A percentile compares a stretch with the other conserved stretches of the same genome.
These are phyloP conservation scores for Neostethus bicornis DNA, from an alignment of 2,797 vertebrate genomes.

Conservation along the genomic window DNA sequence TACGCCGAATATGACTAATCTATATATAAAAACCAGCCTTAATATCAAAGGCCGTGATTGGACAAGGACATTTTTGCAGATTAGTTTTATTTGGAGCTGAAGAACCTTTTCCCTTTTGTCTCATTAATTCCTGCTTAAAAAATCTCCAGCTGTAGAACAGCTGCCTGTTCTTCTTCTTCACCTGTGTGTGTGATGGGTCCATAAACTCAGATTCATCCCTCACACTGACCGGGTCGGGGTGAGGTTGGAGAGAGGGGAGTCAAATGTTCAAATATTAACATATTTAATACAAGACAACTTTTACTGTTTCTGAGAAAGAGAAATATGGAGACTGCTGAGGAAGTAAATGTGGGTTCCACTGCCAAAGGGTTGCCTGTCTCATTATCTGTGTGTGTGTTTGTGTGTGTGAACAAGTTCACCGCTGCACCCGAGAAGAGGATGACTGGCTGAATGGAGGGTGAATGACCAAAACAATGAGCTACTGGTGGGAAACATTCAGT, in stretches of 20 bases:
- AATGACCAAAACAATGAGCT: constrained; percentile 41
- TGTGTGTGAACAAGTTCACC: constrained; percentile 23
- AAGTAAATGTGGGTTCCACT: constrained; percentile 29
- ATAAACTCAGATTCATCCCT: too few species aligned
- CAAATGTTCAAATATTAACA: too few species aligned
- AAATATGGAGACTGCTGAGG: constrained; percentile 12
- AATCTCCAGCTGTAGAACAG: constrained; percentile 55
- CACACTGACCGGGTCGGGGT: too few species aligned
- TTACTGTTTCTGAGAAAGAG: background rate
- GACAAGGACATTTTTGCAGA: constrained; percentile 30
- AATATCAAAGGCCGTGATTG: constrained; percentile 19
- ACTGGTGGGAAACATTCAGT: constrained; percentile 56
- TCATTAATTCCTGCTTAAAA: constrained; percentile 59
- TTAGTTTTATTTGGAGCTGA: constrained; percentile 33
- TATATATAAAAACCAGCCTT: constrained; percentile 9
- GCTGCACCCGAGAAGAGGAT: constrained; percentile 9
- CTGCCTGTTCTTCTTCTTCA: constrained; percentile 49
- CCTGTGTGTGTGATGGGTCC: too few species aligned
- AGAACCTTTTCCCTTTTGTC: constrained; percentile 27
- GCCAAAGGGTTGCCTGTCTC: constrained; percentile 11
- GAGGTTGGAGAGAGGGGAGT: too few species aligned
- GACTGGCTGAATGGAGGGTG: constrained; percentile 28
- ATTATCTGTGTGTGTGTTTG: constrained; percentile 18
- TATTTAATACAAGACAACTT: too few species aligned
- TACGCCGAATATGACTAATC: too few species aligned